phyloP scores from a whole-genome alignment of 1,140 invertebrate species.

The Drosophila serrata region DNA sequence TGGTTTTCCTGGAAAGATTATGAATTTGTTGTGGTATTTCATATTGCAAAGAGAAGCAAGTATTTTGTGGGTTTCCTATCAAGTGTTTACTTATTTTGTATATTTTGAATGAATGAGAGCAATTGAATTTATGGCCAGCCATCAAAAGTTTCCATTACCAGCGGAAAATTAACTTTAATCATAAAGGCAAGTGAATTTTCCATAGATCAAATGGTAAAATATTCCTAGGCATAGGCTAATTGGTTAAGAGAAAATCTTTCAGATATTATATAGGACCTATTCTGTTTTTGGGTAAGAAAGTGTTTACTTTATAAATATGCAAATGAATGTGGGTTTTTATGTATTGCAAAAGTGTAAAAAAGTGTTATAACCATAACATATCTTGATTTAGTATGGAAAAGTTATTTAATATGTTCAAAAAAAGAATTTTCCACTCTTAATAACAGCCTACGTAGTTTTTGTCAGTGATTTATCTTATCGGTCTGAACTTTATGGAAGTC shows the following conservation, averaged over 20 bases:
- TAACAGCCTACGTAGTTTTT: conserved; percentile 1
- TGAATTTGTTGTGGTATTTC: conserved; percentile 17
- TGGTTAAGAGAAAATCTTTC: background rate
- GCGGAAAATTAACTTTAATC: conserved; percentile 21
- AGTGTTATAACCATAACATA: conserved; percentile 1
- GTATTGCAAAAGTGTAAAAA: background rate
- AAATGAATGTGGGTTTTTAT: conserved; percentile 8
- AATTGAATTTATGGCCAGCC: conserved; percentile 20
- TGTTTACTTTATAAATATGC: conserved; percentile 15
- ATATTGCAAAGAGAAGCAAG: background rate
- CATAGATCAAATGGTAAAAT: background rate
- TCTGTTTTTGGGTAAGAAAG: background rate
- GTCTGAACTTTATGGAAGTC: background rate
- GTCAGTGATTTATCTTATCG: conserved; percentile 31
- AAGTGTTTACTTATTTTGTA: conserved; percentile 24
- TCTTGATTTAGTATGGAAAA: background rate
- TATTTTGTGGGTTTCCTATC: conserved; percentile 12
- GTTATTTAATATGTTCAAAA: background rate
- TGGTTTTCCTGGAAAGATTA: conserved; percentile 30
- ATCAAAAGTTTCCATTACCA: conserved; percentile 29
- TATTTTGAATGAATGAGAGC: conserved; percentile 21
- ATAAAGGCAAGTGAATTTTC: conserved; percentile 1
- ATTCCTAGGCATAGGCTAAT: background rate
- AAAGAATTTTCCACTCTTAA: background rate
- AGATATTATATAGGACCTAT: background rate